A percentile compares a stretch with the other conserved stretches of the same genome.
Conservation (phyloP, 2,797 vertebrate species). For the Pogonophryne albipinna region DNA sequence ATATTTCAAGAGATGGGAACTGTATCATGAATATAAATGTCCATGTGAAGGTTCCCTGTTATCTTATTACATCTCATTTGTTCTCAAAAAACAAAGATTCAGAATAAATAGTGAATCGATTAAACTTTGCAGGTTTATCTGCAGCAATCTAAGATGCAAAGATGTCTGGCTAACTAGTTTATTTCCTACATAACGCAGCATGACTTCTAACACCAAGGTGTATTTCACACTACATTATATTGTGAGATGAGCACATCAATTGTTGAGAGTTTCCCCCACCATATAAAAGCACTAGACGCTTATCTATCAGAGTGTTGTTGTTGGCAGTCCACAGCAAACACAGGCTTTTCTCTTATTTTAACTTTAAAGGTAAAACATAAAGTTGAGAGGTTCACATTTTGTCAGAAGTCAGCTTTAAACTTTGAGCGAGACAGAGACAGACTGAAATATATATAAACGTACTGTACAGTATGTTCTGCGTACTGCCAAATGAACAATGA, state of each 20-base stretch:
- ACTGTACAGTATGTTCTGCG: too few species aligned
- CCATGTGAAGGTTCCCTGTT: not conserved
- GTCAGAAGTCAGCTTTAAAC: too few species aligned
- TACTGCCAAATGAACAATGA: too few species aligned
- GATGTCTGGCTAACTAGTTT: not conserved
- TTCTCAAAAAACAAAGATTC: not conserved
- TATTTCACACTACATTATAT: not conserved
- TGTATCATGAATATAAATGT: not conserved
- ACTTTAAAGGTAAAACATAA: too few species aligned
- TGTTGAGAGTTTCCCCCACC: not conserved
- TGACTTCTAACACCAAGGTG: not conserved
- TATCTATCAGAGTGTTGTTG: not conserved
- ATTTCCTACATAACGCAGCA: not conserved
- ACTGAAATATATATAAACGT: too few species aligned
- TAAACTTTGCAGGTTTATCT: not conserved
- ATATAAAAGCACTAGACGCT: not conserved
- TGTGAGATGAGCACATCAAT: not conserved
- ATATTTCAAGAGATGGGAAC: conserved; percentile 1
- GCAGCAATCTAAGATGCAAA: not conserved
- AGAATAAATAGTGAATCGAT: not conserved
- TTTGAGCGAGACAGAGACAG: too few species aligned
- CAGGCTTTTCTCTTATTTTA: too few species aligned
- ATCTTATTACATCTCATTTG: not conserved
- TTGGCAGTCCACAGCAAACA: not conserved
- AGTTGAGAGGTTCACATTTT: too few species aligned